phyloP scores from a whole-genome alignment of 1,140 invertebrate genomes.

The Tetramorium alpestre region DNA sequence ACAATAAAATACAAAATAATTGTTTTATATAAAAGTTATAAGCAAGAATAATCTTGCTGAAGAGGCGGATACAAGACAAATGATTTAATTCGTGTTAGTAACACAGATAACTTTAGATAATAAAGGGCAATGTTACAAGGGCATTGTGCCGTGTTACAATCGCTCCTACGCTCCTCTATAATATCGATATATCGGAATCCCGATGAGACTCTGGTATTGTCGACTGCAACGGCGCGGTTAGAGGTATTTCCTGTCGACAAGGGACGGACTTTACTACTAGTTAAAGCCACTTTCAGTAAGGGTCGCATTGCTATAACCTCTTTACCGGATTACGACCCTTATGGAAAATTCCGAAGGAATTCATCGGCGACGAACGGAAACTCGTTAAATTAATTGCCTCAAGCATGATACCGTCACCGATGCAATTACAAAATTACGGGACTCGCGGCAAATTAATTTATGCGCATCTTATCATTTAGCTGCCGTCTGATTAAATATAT shows the following conservation, averaged over 20 bases:
- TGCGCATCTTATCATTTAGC: neutral
- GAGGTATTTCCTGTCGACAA: constrained; percentile 52
- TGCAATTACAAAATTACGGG: constrained; percentile 28
- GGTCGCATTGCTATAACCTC: constrained; percentile 44
- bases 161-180: constrained; percentile 18
- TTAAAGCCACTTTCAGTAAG: constrained; percentile 55
- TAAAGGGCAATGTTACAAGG: constrained; percentile 41
- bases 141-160: constrained; percentile 32
- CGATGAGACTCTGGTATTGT: constrained; percentile 46
- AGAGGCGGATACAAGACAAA: neutral
- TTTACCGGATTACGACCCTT: constrained; percentile 49
- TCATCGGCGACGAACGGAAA: constrained; percentile 22
- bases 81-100: constrained; percentile 29
- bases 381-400: constrained; percentile 50
- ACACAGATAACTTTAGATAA: constrained; percentile 22
- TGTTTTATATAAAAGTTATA: neutral
- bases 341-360: constrained; percentile 53
- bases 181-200: constrained; percentile 54
- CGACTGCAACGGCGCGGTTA: constrained; percentile 39
- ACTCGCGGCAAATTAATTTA: constrained; percentile 5
- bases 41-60: neutral
- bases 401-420: neutral
- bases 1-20: neutral
- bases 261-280: constrained; percentile 55
- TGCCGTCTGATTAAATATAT: neutral